Evolutionary conservation across 2,888 invertebrate species (phyloP), one percentile per base, ranked within the genome.

Genomic region (Poecilus cupreus): DNA sequence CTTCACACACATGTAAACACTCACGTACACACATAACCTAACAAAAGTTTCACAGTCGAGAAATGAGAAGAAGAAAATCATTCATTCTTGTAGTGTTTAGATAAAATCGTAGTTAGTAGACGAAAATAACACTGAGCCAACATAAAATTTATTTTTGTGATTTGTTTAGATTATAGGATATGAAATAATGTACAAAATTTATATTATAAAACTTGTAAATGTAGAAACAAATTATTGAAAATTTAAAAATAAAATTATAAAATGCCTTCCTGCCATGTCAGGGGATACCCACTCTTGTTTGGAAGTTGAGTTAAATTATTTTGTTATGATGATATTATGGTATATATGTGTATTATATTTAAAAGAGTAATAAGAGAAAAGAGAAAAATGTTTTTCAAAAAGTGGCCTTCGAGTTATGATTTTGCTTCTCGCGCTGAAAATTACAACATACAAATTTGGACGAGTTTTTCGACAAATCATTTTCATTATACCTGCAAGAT

Each of bases 191-290:
- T 90, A 90, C 90, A 90, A 90, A 90, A 90, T 90, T 90, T 89
- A 90, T 89, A 89, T 89, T 86, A 81, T 81, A 81, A 81, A 86
- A 87, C 88, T 87, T 89, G 88, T 89, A 89, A 88, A 88, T 89
- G 88, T 89, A 88, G 88, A 88, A 85, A 86, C 85, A 87, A 88
- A 89, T 89, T 88, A 89, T 90, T 89, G 89, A 90, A 88, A 86
- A 88, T 88, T 87, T 87, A 88, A 87, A 60, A 89, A 89, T 87
- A 89, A 88, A 90, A 90, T 89, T 89, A 89, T 87, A 87, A 80
- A 91, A 91, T 92, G 92, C 92, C 92, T 92, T 92, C 92, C 92
- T 92, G 92, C 92, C 92, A 91, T 89, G 87, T 89, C 87, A 90
- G 91, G 92, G 92, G 92, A 90, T 91, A 91, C 92, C 91, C 91